Conservation (phyloP, 2,113 vertebrate species). For the Dermatemys mawii region DNA sequence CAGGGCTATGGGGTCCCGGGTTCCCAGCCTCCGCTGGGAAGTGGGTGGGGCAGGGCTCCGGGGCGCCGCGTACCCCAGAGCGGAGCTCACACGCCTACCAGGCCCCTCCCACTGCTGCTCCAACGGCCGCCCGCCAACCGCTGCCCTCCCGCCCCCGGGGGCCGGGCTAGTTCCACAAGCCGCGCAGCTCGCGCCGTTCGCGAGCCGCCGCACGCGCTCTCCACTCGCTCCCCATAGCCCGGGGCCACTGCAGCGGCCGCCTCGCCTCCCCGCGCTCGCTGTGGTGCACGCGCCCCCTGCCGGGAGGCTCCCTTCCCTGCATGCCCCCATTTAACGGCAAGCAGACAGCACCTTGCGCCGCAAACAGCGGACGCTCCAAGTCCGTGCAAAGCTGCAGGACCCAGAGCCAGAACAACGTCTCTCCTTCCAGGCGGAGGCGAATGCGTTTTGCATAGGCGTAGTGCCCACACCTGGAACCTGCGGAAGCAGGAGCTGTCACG, state of each 20-base stretch:
- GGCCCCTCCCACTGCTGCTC: not conserved
- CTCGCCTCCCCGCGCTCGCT: not conserved
- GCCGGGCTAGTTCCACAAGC: not conserved
- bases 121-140: not conserved
- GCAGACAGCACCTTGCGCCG: not conserved
- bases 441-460: not conserved
- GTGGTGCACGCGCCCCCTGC: slow-evolving; percentile 5
- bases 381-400: not conserved
- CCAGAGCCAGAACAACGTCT: not conserved
- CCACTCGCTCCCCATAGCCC: not conserved
- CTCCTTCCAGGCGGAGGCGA: not conserved
- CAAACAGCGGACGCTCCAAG: not conserved
- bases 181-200: slow-evolving; percentile 42
- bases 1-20: no score
- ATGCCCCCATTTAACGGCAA: not conserved
- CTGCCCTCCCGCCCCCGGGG: not conserved
- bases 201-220: slow-evolving; percentile 56
- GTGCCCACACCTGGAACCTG: not conserved
- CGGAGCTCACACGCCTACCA: not conserved
- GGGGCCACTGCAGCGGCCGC: not conserved
- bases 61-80: not conserved
- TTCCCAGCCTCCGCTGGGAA: no score
- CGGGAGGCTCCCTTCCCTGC: not conserved
- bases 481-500: not conserved
- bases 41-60: no score